Evolutionary conservation across 1,140 invertebrate genomes (phyloP).

Genomic region (Stegodyphus dumicola): DNA sequence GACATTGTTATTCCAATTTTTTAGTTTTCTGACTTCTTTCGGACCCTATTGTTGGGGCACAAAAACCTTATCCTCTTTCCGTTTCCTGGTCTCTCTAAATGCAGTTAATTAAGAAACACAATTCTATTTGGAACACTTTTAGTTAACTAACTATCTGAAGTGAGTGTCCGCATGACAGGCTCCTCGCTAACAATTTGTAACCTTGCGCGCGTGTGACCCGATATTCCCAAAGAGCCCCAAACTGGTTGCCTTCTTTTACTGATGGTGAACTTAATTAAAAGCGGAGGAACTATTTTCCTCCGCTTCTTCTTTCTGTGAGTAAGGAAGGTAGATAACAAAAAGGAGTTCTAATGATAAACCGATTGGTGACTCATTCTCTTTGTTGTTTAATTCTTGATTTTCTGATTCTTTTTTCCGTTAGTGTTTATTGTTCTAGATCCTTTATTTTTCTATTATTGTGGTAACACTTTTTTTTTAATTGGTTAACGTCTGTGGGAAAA

Average conservation of each 20-base stretch:
- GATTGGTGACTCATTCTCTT: constrained; percentile 44
- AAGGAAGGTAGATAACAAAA: constrained; percentile 9
- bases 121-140: constrained; percentile 41
- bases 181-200: constrained; percentile 2
- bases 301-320: too few species aligned
- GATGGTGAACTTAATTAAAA: constrained; percentile 38
- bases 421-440: too few species aligned
- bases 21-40: too few species aligned
- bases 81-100: neutral
- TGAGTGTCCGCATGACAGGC: constrained; percentile 33
- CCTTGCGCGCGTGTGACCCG: constrained; percentile 26
- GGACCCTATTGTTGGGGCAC: too few species aligned
- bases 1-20: too few species aligned
- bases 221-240: constrained; percentile 35
- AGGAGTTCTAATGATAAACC: constrained; percentile 43
- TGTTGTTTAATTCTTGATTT: constrained; percentile 14
- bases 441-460: too few species aligned
- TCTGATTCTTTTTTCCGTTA: neutral
- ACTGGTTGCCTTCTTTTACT: constrained; percentile 5
- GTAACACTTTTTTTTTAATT: too few species aligned
- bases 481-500: too few species aligned
- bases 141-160: constrained; percentile 33
- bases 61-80: neutral
- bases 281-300: neutral
- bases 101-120: constrained; percentile 22